Evolutionary conservation across 2,888 invertebrate genomes (phyloP), one percentile per base, ranked within the genome.

Genomic region (Leucophenga maculata): DNA sequence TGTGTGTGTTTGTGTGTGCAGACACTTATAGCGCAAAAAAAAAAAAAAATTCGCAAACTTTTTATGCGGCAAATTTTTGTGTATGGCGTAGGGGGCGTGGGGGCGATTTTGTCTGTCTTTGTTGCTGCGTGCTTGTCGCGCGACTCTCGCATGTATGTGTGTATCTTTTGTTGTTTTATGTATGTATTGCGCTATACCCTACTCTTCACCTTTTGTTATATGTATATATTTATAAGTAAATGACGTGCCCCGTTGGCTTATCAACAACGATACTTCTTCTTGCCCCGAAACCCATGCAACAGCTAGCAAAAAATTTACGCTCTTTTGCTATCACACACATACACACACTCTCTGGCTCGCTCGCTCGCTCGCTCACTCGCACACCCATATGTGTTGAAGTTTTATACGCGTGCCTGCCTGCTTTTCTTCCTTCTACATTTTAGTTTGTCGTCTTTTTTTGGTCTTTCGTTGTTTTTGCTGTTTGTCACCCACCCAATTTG

Each of bases 101-200:
- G 68, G 64, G 65, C 67, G n/a, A n/a, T n/a, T n/a, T n/a, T n/a
- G 59, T 39, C 31, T 60, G 20, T 39, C 32, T 60, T 77, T 70
- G 65, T 72, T 72, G 73, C 79, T 76, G 78, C 76, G 39, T 77
- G 77, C 73, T 71, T 77, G 83, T 79, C 81, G 82, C 78, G 78
- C 80, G 78, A 83, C 82, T 77, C 18, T 2, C 18, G 9, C 62
- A 6, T n/a, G 26, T 11, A 55, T 39, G 8, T 22, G 55, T 14
- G 26, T 39, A 39, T 39, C 26, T 26, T 26, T 26, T 26, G 26
- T 26, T 26, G 26, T 26, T 26, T 2, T 44, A 67, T 66, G 68
- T 69, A 60, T 13, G 50, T 46, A 48, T 50, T 32, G 22, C 44
- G 50, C 46, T 62, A 54, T 73, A 39, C 39, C 11, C 39, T 39